Percentiles rank a stretch among this genome's conserved stretches.
These are phyloP conservation scores for Halichondria panicea DNA, from an alignment of 37 sponge, comb jelly and placozoan species.

Conservation along the genomic window DNA sequence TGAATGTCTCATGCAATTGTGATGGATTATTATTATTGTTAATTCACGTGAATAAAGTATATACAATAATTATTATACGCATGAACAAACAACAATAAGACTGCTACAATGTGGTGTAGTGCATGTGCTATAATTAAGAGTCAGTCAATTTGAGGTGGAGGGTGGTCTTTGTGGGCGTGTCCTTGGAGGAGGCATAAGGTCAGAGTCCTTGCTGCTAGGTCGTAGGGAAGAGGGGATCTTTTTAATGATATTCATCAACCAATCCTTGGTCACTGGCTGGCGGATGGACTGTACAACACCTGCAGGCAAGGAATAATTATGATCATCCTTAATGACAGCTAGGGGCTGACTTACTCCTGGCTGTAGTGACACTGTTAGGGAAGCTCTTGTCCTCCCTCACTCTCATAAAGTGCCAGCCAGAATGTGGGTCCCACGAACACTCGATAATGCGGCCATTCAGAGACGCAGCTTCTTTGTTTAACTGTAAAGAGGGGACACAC, in stretches of 20 bases:
- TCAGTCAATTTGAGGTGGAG: no score
- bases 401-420: conserved; percentile 84
- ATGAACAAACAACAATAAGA: no score
- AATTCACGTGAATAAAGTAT: no score
- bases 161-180: no score
- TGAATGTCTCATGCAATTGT: no score
- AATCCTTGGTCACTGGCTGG: conserved; percentile 77
- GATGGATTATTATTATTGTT: no score
- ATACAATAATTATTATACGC: no score
- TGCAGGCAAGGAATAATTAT: not conserved
- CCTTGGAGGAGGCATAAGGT: no score
- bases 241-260: conserved; percentile 59
- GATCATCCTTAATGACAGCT: not conserved
- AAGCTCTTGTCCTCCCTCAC: conserved; percentile 91
- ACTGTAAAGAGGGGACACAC: conserved; percentile 2
- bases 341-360: conserved; percentile 62
- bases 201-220: no score
- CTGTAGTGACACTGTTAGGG: conserved; percentile 87
- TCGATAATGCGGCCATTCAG: conserved; percentile 90
- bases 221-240: no score
- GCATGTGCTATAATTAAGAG: no score
- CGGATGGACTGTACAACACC: conserved; percentile 78
- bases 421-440: conserved; percentile 72
- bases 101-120: no score
- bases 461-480: conserved; percentile 67